Base-by-base conservation (phyloP, 2,113 vertebrate genomes). In the Acinonyx jubatus region DNA sequence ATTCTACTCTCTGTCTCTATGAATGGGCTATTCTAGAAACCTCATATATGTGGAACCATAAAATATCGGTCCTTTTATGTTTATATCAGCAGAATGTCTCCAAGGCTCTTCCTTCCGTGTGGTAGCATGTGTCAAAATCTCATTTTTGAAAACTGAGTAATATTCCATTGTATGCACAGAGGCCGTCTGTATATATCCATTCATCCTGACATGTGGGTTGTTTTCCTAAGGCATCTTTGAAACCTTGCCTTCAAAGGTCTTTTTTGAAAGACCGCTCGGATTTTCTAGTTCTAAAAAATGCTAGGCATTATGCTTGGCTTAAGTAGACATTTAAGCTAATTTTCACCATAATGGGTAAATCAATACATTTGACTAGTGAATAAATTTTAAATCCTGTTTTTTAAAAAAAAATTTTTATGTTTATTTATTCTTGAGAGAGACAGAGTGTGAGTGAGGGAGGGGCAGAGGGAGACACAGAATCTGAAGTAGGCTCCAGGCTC, bases 261-360 rank as follows among this genome's bases (percentile, higher is more conserved):
- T 79, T 89, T 94, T 57, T 38, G 19, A 95, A 93, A 89, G 21
- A 5, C 19, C 89, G 66, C 61, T 89, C 68, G 52, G 50, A 80
- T 83, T 89, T 91, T 21, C 85, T 52, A 82, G 81, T 50, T 97
- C 61, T 57, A 14, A 96, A 94, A 97, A 73, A 91, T 66, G 23
- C 79, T 80, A 90, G 68, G 36, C 74, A 95, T 94, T 71, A 69
- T 71, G 66, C 27, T 57, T 92, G 76, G 80, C 78, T 95, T 89
- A 85, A 85, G 63, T 61, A 97, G 86, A 71, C 57, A 95, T 74
- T 81, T 85, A 71, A 78, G 90, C 31, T 88, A 89, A 95, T 96
- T 93, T 96, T 74, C 91, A 91, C 52, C 71, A 55, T 87, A 92
- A 95, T 82, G 50, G 63, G 57, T 63, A 69, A 94, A 66, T 95